These are phyloP conservation scores for Poeciliopsis occidentalis DNA, from an alignment of 2,113 vertebrate species.

Conservation along the genomic window DNA sequence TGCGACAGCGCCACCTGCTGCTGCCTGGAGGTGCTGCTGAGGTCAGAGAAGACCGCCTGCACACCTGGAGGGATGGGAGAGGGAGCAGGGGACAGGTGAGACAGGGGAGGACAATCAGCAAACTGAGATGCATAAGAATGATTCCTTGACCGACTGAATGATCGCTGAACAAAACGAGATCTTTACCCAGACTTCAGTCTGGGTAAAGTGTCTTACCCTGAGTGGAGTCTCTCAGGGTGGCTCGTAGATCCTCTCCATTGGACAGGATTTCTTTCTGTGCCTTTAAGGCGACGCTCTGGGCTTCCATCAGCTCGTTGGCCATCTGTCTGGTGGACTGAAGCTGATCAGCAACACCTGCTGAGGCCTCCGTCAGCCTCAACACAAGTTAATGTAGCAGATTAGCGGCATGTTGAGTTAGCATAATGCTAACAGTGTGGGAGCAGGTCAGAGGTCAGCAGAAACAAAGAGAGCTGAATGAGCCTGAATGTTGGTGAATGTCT, in stretches of 20 bases:
- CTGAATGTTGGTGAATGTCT: no score
- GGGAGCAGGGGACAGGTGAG: neutral
- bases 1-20: constrained; percentile 82
- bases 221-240: constrained; percentile 78
- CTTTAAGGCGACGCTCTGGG: constrained; percentile 77
- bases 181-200: neutral
- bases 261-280: constrained; percentile 80
- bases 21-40: constrained; percentile 75
- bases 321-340: constrained; percentile 77
- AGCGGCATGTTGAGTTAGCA: no score
- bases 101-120: neutral
- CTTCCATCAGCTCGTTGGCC: constrained; percentile 76
- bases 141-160: neutral
- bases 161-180: neutral
- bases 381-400: neutral
- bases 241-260: constrained; percentile 80
- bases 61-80: constrained; percentile 63
- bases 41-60: constrained; percentile 74
- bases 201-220: constrained; percentile 63
- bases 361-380: constrained; percentile 80
- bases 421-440: no score
- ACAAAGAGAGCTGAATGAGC: no score
- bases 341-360: constrained; percentile 80
- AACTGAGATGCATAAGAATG: neutral
- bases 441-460: no score